Conservation (phyloP, 2,888 invertebrate genomes). For the Tetragnatha montana region DNA sequence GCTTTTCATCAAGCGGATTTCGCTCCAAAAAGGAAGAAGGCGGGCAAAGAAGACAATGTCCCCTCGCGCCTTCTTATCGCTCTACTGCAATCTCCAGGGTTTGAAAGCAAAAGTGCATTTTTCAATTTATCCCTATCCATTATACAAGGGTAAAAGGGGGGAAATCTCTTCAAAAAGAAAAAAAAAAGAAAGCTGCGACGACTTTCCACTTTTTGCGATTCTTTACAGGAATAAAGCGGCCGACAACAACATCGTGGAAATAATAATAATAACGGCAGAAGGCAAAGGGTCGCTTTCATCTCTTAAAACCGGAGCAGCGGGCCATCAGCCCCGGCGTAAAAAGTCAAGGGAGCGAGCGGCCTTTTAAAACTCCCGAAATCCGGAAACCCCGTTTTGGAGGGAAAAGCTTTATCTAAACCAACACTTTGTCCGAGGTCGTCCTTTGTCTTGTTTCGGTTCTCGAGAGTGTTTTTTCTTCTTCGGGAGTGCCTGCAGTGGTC, state of each 20-base stretch:
- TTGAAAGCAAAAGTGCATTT: constrained; percentile 56
- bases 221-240: constrained; percentile 36
- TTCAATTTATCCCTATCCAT: constrained; percentile 62
- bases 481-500: background rate
- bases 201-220: constrained; percentile 37
- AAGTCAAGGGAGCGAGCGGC: constrained; percentile 7
- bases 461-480: background rate
- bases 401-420: constrained; percentile 61
- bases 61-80: constrained; percentile 16
- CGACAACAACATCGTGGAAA: background rate
- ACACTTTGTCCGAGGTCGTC: constrained; percentile 57
- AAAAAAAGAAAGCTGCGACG: constrained; percentile 59
- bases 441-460: constrained; percentile 52
- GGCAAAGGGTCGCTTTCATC: constrained; percentile 42
- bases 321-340: constrained; percentile 50
- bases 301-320: constrained; percentile 57
- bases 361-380: constrained; percentile 36
- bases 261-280: constrained; percentile 3
- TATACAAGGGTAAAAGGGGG: constrained; percentile 43
- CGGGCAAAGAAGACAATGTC: constrained; percentile 10
- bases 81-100: constrained; percentile 17
- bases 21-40: background rate
- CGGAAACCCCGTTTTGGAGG: constrained; percentile 53
- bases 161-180: constrained; percentile 62
- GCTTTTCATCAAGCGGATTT: constrained; percentile 39